These are phyloP conservation scores for Bembecia ichneumoniformis DNA, from an alignment of 2,888 invertebrate genomes.

Conservation along the genomic window DNA sequence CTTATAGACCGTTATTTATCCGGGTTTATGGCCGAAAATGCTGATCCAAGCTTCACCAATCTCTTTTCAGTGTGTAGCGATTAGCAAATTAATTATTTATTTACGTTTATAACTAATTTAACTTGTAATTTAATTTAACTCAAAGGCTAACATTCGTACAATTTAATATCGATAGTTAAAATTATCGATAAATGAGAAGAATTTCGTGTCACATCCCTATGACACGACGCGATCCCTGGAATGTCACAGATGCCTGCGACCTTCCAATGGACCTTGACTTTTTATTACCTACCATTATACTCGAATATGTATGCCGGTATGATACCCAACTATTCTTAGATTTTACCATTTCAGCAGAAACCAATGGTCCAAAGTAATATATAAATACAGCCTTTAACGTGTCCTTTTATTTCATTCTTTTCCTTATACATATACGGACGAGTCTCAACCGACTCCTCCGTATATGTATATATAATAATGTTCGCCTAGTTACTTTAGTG, in stretches of 20 bases:
- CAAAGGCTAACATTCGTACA: background rate
- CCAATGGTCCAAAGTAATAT: background rate
- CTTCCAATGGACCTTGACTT: background rate
- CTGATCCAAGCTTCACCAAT: no score
- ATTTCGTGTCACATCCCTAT: background rate
- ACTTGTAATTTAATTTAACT: background rate
- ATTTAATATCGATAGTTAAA: background rate
- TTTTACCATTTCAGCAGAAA: background rate
- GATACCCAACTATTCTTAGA: background rate
- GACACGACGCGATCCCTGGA: background rate
- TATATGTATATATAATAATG: no score
- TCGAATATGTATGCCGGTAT: background rate
- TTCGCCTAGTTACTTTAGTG: no score
- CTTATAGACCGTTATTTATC: no score
- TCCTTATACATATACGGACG: no score
- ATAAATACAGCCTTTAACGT: background rate
- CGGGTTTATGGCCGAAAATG: no score
- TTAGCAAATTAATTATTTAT: background rate
- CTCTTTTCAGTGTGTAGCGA: no score
- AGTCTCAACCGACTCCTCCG: no score
- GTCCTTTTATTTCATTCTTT: no score
- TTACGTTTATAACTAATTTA: background rate
- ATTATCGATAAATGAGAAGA: background rate
- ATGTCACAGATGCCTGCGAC: conserved; percentile 1
- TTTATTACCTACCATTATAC: background rate